Conservation (phyloP, 1,140 invertebrate genomes). For the Theocolax elegans region DNA sequence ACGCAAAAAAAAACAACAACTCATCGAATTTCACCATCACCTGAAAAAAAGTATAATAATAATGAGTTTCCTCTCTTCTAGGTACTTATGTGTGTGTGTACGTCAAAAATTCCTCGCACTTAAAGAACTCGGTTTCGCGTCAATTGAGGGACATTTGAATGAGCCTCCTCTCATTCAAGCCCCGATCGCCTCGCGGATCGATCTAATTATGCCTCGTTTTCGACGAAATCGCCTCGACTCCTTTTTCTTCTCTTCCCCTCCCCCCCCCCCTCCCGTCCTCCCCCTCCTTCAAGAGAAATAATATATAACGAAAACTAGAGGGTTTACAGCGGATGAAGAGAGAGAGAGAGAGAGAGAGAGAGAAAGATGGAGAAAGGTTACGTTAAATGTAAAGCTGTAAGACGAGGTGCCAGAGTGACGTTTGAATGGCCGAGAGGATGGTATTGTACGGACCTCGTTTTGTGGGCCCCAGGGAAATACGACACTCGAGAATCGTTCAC, state of each 20-base stretch:
- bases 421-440: slow-evolving; percentile 62
- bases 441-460: slow-evolving; percentile 50
- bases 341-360: slow-evolving; percentile 2
- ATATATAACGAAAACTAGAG: slow-evolving; percentile 33
- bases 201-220: slow-evolving; percentile 50
- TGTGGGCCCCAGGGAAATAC: slow-evolving; percentile 52
- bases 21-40: too few species aligned
- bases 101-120: too few species aligned
- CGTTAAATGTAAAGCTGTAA: slow-evolving; percentile 57
- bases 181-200: slow-evolving; percentile 25
- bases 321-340: neutral
- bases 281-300: slow-evolving; percentile 18
- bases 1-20: too few species aligned
- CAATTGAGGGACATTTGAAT: too few species aligned
- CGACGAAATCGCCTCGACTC: slow-evolving; percentile 30
- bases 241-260: too few species aligned
- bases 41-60: too few species aligned
- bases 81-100: too few species aligned
- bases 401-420: slow-evolving; percentile 66
- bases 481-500: slow-evolving; percentile 61
- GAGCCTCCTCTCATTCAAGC: too few species aligned
- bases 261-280: neutral
- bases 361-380: slow-evolving; percentile 13
- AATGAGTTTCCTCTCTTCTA: too few species aligned
- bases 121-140: too few species aligned